Conservation (phyloP, 2,113 vertebrate genomes). For the Myotis yumanensis region DNA sequence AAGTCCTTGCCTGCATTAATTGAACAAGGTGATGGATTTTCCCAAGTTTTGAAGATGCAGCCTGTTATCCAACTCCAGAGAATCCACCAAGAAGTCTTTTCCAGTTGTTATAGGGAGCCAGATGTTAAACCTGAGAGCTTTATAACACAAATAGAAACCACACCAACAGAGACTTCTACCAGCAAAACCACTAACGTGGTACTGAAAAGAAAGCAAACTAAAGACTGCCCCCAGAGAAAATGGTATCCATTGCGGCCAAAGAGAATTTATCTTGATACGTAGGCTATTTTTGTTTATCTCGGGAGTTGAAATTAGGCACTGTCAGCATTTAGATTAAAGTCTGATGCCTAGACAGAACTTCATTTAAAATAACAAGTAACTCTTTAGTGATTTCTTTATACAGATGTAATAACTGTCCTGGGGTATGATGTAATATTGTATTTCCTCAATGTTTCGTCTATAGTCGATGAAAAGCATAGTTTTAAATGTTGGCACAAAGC, state of each 20-base stretch:
- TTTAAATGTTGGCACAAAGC: constrained; percentile 15
- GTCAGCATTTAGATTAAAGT: not conserved
- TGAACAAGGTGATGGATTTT: constrained; percentile 90
- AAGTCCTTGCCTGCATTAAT: constrained; percentile 88
- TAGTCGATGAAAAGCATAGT: not conserved
- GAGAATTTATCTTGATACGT: constrained; percentile 72
- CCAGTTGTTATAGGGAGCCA: constrained; percentile 53
- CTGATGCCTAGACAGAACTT: not conserved
- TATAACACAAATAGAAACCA: constrained; percentile 75
- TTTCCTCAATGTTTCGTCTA: not conserved
- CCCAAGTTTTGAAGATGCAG: constrained; percentile 85
- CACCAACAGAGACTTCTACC: constrained; percentile 69
- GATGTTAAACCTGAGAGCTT: constrained; percentile 54
- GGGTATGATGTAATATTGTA: not conserved
- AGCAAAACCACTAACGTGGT: constrained; percentile 60
- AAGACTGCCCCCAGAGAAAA: constrained; percentile 60
- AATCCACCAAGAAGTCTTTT: constrained; percentile 85
- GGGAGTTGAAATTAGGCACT: not conserved
- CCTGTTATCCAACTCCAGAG: constrained; percentile 83
- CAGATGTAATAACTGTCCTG: not conserved
- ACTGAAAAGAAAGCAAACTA: constrained; percentile 73
- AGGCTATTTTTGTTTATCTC: not conserved
- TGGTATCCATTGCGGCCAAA: constrained; percentile 79
- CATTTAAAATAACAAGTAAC: not conserved
- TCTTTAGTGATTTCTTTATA: constrained; percentile 23